Conservation (phyloP, 2,888 invertebrate genomes). For the Lepidonotus clava region DNA sequence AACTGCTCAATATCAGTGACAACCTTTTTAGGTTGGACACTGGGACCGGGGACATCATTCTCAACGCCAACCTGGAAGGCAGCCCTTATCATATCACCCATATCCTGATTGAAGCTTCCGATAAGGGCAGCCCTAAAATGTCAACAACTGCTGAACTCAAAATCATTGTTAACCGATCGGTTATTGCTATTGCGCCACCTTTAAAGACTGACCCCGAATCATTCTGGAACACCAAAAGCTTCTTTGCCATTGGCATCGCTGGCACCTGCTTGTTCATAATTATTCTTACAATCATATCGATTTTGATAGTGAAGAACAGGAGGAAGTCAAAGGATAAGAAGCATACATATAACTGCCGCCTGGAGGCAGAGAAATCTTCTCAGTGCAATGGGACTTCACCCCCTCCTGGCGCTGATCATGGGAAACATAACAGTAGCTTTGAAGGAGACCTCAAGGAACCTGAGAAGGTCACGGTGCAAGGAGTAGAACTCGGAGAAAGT, state of each 20-base stretch:
- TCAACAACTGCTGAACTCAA: neutral
- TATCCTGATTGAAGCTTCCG: neutral
- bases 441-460: constrained; percentile 41
- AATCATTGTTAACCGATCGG: constrained; percentile 46
- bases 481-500: constrained; percentile 42
- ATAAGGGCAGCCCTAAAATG: constrained; percentile 8
- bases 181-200: neutral
- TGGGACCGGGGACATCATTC: constrained; percentile 12
- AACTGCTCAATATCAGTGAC: neutral
- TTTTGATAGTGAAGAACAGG: constrained; percentile 27
- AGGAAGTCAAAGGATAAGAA: neutral
- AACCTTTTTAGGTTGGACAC: constrained; percentile 44
- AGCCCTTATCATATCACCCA: neutral
- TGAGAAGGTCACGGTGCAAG: constrained; percentile 43
- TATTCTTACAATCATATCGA: neutral
- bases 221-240: constrained; percentile 46
- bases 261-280: constrained; percentile 34
- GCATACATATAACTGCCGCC: constrained; percentile 50
- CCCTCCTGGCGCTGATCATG: neutral
- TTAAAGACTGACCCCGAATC: neutral
- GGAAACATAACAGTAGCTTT: constrained; percentile 33
- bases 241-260: constrained; percentile 38
- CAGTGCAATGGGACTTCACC: neutral
- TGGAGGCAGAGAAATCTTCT: constrained; percentile 46
- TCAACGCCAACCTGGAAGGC: neutral